Base-by-base conservation (phyloP, 1,140 invertebrate species). In the Meloidogyne hapla region DNA sequence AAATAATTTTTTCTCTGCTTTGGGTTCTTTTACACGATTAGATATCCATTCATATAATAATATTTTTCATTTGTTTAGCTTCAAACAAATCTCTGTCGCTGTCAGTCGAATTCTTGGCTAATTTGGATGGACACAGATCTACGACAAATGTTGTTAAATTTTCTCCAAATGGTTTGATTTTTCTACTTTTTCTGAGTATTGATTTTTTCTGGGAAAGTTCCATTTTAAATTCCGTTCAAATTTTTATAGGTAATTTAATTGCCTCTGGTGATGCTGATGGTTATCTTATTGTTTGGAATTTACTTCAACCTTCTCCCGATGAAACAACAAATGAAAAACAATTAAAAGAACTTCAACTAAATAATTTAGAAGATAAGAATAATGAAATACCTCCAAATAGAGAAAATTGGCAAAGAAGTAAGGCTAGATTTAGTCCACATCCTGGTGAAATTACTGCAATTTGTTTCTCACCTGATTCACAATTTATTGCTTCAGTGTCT, bases 351-450 rank as follows among this genome's bases (percentile, higher is more conserved):
- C 45, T 28, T 23, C 15, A 42, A 71, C 15, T 23, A 23, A 23
- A 23, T 40, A 56, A 62, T 64, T 63, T 18, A 21, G 33, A 65
- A 21, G 75, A 38, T 8, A 71, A 18, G 23, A 25, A 72, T 62
- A 61, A 56, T n/a, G 82, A 83, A 23, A 72, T 82, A 40, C 81
- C 81, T 23, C 79, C 82, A 45, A 82, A 82, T 68, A 80, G 74
- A 33, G 81, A 82, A 64, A 82, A 84, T 67, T 82, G 81, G 81
- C 42, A 69, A 38, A 73, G 82, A 23, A 56, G 8, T 56, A 56
- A 56, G n/a, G 75, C 81, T 13, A 63, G 76, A 21, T 56, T 40
- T 25, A 61, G 45, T 38, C 83, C 83, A 15, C 82, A 84, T 70
- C 69, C 81, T 66, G 56, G 40, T 15, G 81, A 82, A 56, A 56